Evolutionary conservation across 2,797 vertebrate species (phyloP).

Genomic region (Tapirus indicus): DNA sequence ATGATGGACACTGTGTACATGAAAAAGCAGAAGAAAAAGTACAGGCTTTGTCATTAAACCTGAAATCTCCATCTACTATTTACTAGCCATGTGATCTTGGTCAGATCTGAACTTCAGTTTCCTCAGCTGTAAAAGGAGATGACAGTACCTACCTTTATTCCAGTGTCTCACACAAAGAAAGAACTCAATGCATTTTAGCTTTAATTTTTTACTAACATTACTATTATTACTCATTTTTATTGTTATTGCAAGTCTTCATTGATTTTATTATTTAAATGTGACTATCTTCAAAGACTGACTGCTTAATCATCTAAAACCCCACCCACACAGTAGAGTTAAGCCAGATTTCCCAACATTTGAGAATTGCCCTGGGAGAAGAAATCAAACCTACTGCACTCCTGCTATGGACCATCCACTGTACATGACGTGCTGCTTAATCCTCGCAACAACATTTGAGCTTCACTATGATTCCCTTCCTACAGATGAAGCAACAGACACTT

Average conservation of each 20-base stretch:
- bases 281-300: neutral
- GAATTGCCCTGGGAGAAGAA: neutral
- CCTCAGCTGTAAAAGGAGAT: neutral
- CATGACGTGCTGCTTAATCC: rapidly evolving
- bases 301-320: neutral
- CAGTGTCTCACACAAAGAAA: neutral
- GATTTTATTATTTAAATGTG: slow-evolving; percentile 41
- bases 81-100: too few relatives aligned
- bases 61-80: neutral
- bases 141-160: neutral
- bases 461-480: neutral
- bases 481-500: neutral
- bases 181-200: neutral
- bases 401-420: neutral
- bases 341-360: neutral
- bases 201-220: slow-evolving; percentile 26
- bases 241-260: slow-evolving; percentile 1
- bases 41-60: neutral
- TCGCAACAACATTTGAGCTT: neutral
- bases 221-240: neutral
- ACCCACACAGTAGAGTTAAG: neutral
- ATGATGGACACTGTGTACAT: rapidly evolving
- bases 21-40: neutral
- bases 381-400: neutral
- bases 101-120: neutral